A percentile compares a stretch with the other conserved stretches of the same genome.
Conservation (phyloP, 2,797 vertebrate species). For the Hylomyscus alleni region DNA sequence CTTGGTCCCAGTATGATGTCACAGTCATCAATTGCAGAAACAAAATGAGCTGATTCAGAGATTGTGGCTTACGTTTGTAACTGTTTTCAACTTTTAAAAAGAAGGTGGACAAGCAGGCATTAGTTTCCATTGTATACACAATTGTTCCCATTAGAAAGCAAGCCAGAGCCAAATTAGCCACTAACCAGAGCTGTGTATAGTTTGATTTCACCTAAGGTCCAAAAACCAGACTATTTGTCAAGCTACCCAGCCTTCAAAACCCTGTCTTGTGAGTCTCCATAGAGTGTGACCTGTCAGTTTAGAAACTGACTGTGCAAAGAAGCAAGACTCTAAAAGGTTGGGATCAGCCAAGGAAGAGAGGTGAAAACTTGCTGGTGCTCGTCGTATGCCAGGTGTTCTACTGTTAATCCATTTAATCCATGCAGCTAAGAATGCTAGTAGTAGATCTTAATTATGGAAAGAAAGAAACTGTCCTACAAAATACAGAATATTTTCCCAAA, state of each 20-base stretch:
- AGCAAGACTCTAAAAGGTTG: slow-evolving; percentile 21
- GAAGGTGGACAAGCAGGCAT: slow-evolving; percentile 73
- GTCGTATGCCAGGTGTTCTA: background rate
- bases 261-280: slow-evolving; percentile 21
- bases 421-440: background rate
- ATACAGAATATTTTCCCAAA: slow-evolving; percentile 49
- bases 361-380: slow-evolving; percentile 14
- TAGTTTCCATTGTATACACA: slow-evolving; percentile 78
- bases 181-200: slow-evolving; percentile 13
- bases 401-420: background rate
- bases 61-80: slow-evolving; percentile 80
- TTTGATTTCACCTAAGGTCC: slow-evolving; percentile 42
- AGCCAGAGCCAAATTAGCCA: slow-evolving; percentile 72
- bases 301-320: slow-evolving; percentile 61
- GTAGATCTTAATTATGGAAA: slow-evolving; percentile 53
- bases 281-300: slow-evolving; percentile 35
- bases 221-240: slow-evolving; percentile 23
- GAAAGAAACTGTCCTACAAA: slow-evolving; percentile 60
- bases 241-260: background rate
- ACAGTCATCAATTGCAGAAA: slow-evolving; percentile 86
- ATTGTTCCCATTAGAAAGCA: slow-evolving; percentile 80
- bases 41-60: slow-evolving; percentile 87
- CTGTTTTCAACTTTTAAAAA: slow-evolving; percentile 75
- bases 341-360: background rate
- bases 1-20: slow-evolving; percentile 87